A percentile compares a stretch with the other conserved stretches of the same genome.
These are phyloP conservation scores for Musca vetustissima DNA, from an alignment of 1,140 invertebrate species.

Conservation along the genomic window DNA sequence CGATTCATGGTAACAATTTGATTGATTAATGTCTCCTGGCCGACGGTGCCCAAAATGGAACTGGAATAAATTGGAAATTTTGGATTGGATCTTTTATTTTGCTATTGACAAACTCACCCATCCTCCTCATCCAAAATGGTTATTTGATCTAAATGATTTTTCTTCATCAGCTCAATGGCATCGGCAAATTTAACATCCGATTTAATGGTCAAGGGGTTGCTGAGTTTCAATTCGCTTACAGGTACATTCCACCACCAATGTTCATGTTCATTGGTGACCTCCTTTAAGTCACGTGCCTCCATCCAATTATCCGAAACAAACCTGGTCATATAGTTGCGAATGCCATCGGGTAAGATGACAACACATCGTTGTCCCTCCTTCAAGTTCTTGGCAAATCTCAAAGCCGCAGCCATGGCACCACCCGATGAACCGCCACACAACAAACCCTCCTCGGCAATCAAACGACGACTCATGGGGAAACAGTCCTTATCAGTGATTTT, in stretches of 20 bases:
- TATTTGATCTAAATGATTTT: conserved; percentile 68
- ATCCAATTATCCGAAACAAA: conserved; percentile 96
- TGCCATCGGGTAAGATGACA: conserved; percentile 89
- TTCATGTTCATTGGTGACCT: conserved; percentile 58
- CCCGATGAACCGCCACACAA: conserved; percentile 93
- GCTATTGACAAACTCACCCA: conserved; percentile 57
- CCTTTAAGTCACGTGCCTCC: conserved; percentile 75
- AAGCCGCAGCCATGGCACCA: conserved; percentile 75
- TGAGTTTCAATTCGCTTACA: conserved; percentile 64
- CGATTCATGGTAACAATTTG: conserved; percentile 71
- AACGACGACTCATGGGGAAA: conserved; percentile 77
- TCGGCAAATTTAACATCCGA: conserved; percentile 65
- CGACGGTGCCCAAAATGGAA: conserved; percentile 70
- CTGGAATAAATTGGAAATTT: conserved; percentile 52
- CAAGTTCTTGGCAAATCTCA: conserved; percentile 77
- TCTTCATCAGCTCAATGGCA: conserved; percentile 69
- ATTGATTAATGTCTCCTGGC: conserved; percentile 70
- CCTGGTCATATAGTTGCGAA: conserved; percentile 99
- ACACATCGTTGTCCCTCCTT: conserved; percentile 85
- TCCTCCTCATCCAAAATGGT: conserved; percentile 68
- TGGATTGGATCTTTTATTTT: not conserved
- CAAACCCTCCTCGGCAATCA: conserved; percentile 92
- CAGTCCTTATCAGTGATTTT: conserved; percentile 83
- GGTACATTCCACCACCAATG: conserved; percentile 75
- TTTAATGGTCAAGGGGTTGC: conserved; percentile 62